Base-by-base conservation (phyloP, 2,113 vertebrate species). In the Tyrannus savana region DNA sequence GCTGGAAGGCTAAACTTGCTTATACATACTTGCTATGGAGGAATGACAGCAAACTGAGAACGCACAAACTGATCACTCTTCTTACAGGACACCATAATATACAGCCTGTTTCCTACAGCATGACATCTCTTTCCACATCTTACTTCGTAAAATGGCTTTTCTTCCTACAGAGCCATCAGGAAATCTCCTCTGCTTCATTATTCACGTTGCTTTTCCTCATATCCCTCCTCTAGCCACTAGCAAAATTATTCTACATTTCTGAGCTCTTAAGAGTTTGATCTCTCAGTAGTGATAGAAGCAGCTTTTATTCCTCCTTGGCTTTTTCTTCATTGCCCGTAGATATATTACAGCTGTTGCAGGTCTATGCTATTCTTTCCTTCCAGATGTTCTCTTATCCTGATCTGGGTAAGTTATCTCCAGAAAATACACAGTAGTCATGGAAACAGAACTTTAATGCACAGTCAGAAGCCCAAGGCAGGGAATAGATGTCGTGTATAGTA, bases 301-400 rank as follows among this genome's bases (percentile, higher is more conserved):
- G 60, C 8, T 84, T 94, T 84, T 67, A 78, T 44, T 90, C 72
- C 73, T 95, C 76, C 44, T 89, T 1, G 46, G 14, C 8, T 89
- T 94, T 91, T 77, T 93, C 90, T 96, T 96, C 90, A 84, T 82
- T 78, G 60, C 60, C 53, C 1, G 10, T 39, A 90, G 86, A 56
- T 68, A 87, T 55, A 77, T 89, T 86, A 95, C 73, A 89, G 72
- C 41, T 90, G 68, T 56, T 78, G 90, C 59, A 72, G 56, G 41
- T 80, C 73, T 96, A 77, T 30, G 76, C 92, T 93, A 93, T 25
- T 74, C 88, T 55, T 69, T 88, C 82, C 64, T 94, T 96, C 72
- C 85, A 91, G 92, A 52, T 84, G 78, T 63, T 80, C 82, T 74
- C 71, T 91, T 52, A 94, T 52, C 55, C 90, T 93, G 55, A 73